Base-by-base conservation (phyloP, 2,888 invertebrate species). In the Tortrix viridana region DNA sequence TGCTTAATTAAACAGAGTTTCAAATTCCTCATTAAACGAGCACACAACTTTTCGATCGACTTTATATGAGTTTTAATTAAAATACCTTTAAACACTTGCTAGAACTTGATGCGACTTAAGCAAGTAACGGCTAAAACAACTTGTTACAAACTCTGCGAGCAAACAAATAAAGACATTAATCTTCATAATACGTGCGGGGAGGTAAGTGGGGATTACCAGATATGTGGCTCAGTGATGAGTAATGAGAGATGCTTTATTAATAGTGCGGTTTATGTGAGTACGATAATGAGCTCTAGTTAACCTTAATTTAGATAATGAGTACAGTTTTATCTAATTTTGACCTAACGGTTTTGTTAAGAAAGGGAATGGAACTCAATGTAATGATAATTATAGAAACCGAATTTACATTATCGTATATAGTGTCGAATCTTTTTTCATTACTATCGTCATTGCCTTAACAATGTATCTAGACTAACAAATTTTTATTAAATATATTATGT, bases 41-140 rank as follows among this genome's bases (percentile, higher is more conserved):
- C 26, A 52, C 46, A 43, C 56, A 62, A 57, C 62, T 62, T 62
- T 56, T 56, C 38, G 44, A 57, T 62, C 37, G 22, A 56, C 50
- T 44, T 61, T 62, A 61, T 52, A 52, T 57, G 62, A 57, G 56
- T 62, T 62, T 62, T 62, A 57, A 62, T 62, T 62, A 62, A 62
- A 53, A 62, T 62, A 57, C 41, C 62, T 38, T 50, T 57, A 52
- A 62, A 56, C 52, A 52, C 46, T 57, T 44, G 43, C 14, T 37
- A 41, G 44, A 49, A 53, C 23, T 55, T 49, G 49, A 54, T 54
- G 26, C 56, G 44, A 38, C 38, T 50, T 59, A 48, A 44, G 32
- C 32, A 32, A 32, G 32, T 46, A 37, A n/a, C 38, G 41, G 22
- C 20, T 41, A 22, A 16, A n/a, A 38, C 53, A 50, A 50, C 32